Percentiles rank a stretch among this genome's conserved stretches.
Conservation (phyloP, 2,888 invertebrate genomes). For the Sphaerophoria rueppellii region DNA sequence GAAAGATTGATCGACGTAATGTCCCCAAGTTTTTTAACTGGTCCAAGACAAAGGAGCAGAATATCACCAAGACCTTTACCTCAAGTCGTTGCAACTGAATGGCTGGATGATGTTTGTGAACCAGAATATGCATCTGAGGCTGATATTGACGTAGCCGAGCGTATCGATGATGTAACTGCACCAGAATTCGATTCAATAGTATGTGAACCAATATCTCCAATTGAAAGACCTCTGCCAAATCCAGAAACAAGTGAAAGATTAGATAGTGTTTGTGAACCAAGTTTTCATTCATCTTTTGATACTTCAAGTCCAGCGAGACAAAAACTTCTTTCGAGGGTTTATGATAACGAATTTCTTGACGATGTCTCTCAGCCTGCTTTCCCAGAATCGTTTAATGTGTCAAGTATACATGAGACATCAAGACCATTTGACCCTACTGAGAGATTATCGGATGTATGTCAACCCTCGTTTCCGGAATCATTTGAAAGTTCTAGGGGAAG, state of each 20-base stretch:
- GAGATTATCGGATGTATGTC: not conserved
- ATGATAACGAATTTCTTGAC: not conserved
- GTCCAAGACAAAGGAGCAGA: not conserved
- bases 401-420: not conserved
- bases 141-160: not conserved
- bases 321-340: not conserved
- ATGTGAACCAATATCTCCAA: no score
- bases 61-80: not conserved
- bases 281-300: not conserved
- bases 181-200: not conserved
- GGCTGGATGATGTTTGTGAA: not conserved
- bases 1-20: conserved; percentile 22
- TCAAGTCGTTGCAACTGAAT: not conserved
- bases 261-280: not conserved
- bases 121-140: not conserved
- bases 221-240: not conserved
- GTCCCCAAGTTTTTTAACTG: not conserved
- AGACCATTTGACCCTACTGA: not conserved
- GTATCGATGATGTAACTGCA: not conserved
- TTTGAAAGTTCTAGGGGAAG: not conserved
- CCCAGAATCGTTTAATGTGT: not conserved
- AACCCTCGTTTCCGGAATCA: not conserved
- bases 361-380: conserved; percentile 19
- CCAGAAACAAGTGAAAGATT: not conserved
- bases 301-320: not conserved